Base-by-base conservation (phyloP, 2,113 vertebrate species). In the Prietella phreatophila region DNA sequence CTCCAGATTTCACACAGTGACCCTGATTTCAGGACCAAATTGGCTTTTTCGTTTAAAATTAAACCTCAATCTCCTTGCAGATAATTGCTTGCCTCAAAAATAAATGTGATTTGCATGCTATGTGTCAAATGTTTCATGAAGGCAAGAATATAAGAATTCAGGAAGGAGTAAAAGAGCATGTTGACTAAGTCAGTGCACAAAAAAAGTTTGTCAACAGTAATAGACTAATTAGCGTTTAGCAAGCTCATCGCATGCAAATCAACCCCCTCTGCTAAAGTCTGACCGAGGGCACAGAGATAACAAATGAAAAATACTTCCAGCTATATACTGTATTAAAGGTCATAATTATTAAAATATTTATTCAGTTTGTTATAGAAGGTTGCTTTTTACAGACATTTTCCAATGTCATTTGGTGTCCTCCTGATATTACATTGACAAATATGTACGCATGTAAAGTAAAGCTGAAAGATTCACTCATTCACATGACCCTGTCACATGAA, bases 11-110 rank as follows among this genome's bases (percentile, higher is more conserved):
- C 76, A 82, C 53, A 39, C 47, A 56, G 8, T 25, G 42, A 69
- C 75, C 76, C 25, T 81, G 50, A 81, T 78, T 86, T 90, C 60
- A 27, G 17, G 53, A 71, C 78, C 69, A 89, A 87, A 89, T 87
- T 87, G 71, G n/a, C 22, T 87, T 73, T 85, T 58, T 65, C 2
- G 30, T 25, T 58, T 60, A 87, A 73, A 79, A 87, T 83, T 33
- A 83, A 85, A 83, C 15, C 60, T n/a, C 65, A 55, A 82, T 84
- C 82, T 55, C 25, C 76, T 73, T 47, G 71, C 5, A 42, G 39
- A 84, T 81, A 86, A 88, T 88, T 81, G 61, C 83, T 39, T 10
- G 61, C 1, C 1, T 85, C 73, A 47, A 47, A 60, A 85, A 85
- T 85, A 63, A 81, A 88, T 30, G 47, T 15, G 27, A n/a, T 85